These are phyloP conservation scores for Sialia sialis DNA, from an alignment of 2,113 vertebrate species.

Conservation along the genomic window DNA sequence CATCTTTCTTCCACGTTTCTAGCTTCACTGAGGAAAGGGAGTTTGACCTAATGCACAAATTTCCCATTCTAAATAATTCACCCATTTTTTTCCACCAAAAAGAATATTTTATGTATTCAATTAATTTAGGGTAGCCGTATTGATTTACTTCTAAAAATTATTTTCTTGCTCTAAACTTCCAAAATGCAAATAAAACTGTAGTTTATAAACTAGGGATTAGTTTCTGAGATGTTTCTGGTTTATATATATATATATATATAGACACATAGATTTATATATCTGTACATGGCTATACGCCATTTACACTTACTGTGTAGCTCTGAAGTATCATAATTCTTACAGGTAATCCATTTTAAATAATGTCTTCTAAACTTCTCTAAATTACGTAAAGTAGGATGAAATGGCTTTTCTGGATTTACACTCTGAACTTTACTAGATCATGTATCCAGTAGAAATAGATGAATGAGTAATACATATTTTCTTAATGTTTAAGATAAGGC, in stretches of 20 bases:
- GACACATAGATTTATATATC: background rate
- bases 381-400: background rate
- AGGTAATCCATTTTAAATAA: background rate
- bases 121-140: background rate
- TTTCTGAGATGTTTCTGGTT: background rate
- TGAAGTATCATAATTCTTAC: background rate
- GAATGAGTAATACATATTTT: background rate
- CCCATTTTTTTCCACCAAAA: background rate
- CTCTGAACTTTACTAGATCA: background rate
- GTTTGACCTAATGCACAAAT: background rate
- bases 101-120: background rate
- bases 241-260: fast-evolving
- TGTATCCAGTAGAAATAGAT: background rate
- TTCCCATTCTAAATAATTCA: background rate
- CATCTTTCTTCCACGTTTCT: background rate
- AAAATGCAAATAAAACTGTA: background rate
- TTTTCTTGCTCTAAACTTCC: background rate
- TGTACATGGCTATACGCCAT: background rate
- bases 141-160: background rate
- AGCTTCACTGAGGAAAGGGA: background rate
- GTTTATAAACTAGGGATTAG: background rate
- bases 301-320: background rate
- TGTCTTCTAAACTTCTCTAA: background rate
- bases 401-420: background rate
- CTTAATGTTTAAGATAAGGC: background rate